A percentile compares a stretch with the other conserved stretches of the same genome.
phyloP scores from a whole-genome alignment of 2,888 invertebrate species.

The Plagodis pulveraria region DNA sequence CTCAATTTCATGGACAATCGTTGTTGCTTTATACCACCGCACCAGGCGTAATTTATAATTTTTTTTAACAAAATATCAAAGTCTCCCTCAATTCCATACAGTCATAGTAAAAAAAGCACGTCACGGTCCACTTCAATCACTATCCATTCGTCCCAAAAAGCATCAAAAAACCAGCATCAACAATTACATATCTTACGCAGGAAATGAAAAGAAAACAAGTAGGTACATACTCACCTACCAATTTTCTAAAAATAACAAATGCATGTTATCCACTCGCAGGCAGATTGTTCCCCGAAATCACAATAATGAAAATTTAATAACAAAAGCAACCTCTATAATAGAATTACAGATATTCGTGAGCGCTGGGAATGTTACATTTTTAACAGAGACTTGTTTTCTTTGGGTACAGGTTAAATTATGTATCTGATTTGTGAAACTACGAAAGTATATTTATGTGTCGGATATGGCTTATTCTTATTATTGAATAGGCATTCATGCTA shows the following conservation, averaged over 20 bases:
- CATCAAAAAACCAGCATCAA: too few species aligned
- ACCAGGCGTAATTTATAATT: too few species aligned
- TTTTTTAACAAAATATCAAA: too few species aligned
- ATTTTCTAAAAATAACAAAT: slow-evolving; percentile 9
- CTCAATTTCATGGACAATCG: too few species aligned
- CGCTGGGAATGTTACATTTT: slow-evolving; percentile 39
- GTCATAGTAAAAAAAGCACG: too few species aligned
- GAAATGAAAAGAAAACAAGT: not conserved
- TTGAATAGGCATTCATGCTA: too few species aligned
- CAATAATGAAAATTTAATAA: slow-evolving; percentile 28
- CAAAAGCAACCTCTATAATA: slow-evolving; percentile 38
- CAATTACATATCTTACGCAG: too few species aligned
- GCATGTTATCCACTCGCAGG: not conserved
- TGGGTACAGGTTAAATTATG: slow-evolving; percentile 39
- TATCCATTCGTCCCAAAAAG: too few species aligned
- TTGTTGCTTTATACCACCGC: too few species aligned
- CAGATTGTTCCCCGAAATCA: slow-evolving; percentile 18
- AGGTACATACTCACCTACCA: not conserved
- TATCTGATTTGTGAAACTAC: slow-evolving; percentile 26
- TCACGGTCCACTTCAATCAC: too few species aligned
- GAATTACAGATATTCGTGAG: slow-evolving; percentile 43
- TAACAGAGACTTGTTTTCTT: slow-evolving; percentile 42
- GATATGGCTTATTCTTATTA: slow-evolving; percentile 1
- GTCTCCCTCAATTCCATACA: too few species aligned
- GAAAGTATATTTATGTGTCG: slow-evolving; percentile 5